Base-by-base conservation (phyloP, 1,140 invertebrate species). In the Solen grandis region DNA sequence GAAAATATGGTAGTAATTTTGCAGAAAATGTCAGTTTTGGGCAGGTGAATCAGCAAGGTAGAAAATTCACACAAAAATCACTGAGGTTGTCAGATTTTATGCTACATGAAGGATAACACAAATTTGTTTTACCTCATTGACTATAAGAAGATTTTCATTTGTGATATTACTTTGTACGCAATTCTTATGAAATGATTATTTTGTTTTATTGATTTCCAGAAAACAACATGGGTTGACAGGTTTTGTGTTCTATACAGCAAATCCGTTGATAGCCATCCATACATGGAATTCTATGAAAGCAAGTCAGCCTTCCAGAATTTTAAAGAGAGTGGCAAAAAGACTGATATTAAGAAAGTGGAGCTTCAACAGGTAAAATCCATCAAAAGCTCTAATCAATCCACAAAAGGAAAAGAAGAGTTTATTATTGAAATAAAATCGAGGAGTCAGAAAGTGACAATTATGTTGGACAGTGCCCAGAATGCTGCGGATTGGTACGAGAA, bases 201-300 rank as follows among this genome's bases (percentile, higher is more conserved):
- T 31, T 60, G 16, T 60, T 2, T 60, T 60, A 60, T 60, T n/a
- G n/a, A 22, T 55, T 66, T 76, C n/a, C 62, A 76, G 74, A 76
- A 76, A 66, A 14, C 62, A 36, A 2, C 74, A 55, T 76, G 74
- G 74, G 60, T 65, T 14, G 38, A 25, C 2, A 76, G 46, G 35
- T 76, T 63, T 36, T 65, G 74, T 27, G 14, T 65, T 10, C 46
- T 76, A 22, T 31, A 76, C 50, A 35, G 57, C n/a, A 25, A 36
- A 27, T 66, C 60, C 14, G 31, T 33, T 27, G 74, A 76, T 35
- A 46, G 25, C 4, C 60, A 66, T 66, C 41, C 41, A 35, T 66
- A 66, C 31, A 36, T 76, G 62, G 74, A 65, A 66, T 14, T 76
- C 10, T 76, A 36, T 76, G 74, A 76, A 41, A 57, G 57, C 25